Conservation (phyloP, 2,113 vertebrate genomes). For the Ceyx melanurus region DNA sequence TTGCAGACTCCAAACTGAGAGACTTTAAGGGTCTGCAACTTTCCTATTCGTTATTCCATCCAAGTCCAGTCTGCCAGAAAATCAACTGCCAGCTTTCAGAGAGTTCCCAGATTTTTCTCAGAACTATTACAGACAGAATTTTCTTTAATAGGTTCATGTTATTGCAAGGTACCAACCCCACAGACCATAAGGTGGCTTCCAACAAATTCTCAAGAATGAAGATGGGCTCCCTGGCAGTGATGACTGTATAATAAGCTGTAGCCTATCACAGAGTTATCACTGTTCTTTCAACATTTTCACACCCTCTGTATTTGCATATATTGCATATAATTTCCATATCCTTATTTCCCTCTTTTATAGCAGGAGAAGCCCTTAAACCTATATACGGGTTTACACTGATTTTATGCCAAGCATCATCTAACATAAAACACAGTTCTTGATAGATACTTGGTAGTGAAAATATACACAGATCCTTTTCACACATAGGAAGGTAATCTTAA, state of each 20-base stretch:
- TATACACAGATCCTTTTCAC: background rate
- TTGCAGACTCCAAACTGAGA: background rate
- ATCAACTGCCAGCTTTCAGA: background rate
- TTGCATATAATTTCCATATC: background rate
- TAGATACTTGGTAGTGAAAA: rapidly evolving
- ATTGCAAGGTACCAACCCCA: background rate
- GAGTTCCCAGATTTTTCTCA: background rate
- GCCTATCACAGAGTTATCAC: background rate
- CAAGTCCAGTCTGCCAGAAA: background rate
- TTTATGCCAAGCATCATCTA: background rate
- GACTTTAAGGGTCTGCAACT: background rate
- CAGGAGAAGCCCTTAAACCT: background rate
- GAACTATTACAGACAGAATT: background rate
- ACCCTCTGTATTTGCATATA: background rate
- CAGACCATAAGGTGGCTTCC: background rate
- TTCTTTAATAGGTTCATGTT: background rate
- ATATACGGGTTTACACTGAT: background rate
- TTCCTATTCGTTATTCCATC: background rate
- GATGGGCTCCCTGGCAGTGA: background rate
- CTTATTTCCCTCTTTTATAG: background rate
- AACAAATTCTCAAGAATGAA: background rate
- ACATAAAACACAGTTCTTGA: background rate
- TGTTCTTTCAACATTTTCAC: background rate
- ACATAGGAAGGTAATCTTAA: background rate
- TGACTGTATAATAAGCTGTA: background rate